A percentile compares a stretch with the other conserved stretches of the same genome.
phyloP scores from a whole-genome alignment of 2,888 invertebrate species.

The Nasonovia ribisnigri region DNA sequence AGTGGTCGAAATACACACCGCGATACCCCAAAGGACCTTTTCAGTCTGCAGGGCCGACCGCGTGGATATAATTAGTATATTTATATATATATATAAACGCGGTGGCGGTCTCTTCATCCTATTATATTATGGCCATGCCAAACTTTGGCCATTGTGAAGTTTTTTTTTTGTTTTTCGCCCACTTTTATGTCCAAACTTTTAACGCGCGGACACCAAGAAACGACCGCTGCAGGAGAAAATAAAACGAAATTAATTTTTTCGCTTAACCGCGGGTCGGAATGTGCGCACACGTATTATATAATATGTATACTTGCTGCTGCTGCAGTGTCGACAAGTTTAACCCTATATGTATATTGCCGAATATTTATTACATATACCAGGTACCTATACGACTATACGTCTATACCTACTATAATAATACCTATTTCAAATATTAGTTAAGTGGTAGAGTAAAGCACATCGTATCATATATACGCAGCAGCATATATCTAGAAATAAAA shows the following conservation, averaged over 20 bases:
- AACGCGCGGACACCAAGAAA: slow-evolving; percentile 31
- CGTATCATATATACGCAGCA: neutral
- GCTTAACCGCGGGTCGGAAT: neutral
- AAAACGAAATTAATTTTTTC: slow-evolving; percentile 62
- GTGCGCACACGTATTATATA: neutral
- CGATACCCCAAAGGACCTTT: slow-evolving; percentile 45
- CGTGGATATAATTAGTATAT: slow-evolving; percentile 37
- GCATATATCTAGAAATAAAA: neutral
- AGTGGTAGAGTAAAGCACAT: neutral
- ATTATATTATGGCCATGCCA: slow-evolving; percentile 21
- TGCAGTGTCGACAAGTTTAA: neutral
- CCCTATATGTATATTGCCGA: neutral
- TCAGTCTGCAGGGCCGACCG: slow-evolving; percentile 6
- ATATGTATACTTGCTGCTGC: neutral
- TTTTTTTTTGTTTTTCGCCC: slow-evolving; percentile 9
- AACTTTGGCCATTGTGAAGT: slow-evolving; percentile 58
- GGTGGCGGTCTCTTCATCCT: neutral
- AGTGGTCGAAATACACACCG: neutral
- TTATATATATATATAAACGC: neutral
- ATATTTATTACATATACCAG: neutral
- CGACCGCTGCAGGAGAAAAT: neutral
- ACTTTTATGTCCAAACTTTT: slow-evolving; percentile 59
- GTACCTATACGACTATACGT: no score
- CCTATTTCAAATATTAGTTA: neutral
- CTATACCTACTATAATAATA: neutral